These are phyloP conservation scores for Entosphenus tridentatus DNA, from an alignment of 2,113 vertebrate genomes.

Conservation along the genomic window DNA sequence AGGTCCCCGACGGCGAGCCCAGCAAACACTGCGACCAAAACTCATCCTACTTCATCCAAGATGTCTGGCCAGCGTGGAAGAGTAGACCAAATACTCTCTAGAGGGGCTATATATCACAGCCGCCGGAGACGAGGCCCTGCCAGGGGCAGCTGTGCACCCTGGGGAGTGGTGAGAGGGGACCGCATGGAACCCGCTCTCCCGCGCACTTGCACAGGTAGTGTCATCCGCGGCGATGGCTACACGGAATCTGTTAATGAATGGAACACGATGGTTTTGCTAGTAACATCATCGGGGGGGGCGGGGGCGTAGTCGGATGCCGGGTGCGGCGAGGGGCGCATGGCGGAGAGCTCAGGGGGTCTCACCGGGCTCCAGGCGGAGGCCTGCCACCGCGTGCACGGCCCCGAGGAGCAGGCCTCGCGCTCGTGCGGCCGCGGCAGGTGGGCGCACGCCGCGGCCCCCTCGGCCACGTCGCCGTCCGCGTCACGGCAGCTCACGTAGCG, in stretches of 20 bases:
- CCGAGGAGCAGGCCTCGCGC: conserved; percentile 47
- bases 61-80: no score
- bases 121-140: conserved; percentile 44
- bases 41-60: conserved; percentile 11
- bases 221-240: no score
- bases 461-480: conserved; percentile 66
- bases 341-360: conserved; percentile 17
- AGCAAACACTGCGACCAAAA: conserved; percentile 57
- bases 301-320: no score
- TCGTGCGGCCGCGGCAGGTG: conserved; percentile 51
- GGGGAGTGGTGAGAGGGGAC: conserved; percentile 38
- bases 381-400: conserved; percentile 74
- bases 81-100: no score
- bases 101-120: conserved; percentile 18
- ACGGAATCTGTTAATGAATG: no score
- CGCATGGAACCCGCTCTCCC: no score
- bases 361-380: conserved; percentile 75
- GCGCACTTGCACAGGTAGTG: no score
- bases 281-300: no score
- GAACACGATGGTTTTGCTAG: no score
- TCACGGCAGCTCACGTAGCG: conserved; percentile 91
- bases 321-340: no score
- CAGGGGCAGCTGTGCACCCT: conserved; percentile 79
- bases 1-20: conserved; percentile 71
- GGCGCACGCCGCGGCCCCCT: conserved; percentile 42